phyloP scores from a whole-genome alignment of 2,797 vertebrate genomes.

The Dicrostonyx torquatus region DNA sequence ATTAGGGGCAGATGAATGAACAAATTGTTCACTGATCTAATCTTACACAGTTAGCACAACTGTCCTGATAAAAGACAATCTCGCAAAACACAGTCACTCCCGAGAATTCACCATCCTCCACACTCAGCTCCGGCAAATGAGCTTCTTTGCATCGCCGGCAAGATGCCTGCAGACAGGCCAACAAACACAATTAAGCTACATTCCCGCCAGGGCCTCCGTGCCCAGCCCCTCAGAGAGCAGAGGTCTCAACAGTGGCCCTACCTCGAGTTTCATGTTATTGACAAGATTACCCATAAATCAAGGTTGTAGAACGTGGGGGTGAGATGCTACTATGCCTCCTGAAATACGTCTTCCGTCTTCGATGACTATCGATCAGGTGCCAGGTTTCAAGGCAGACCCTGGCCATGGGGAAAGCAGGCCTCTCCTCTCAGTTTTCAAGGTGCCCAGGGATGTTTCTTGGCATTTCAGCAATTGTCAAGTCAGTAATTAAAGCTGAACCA shows the following conservation, averaged over 20 bases:
- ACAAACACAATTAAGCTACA: not conserved
- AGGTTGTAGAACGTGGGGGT: not conserved
- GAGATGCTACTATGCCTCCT: not conserved
- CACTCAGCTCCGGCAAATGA: not conserved
- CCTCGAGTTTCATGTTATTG: not conserved
- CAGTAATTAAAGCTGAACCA: not conserved
- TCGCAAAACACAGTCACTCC: not conserved
- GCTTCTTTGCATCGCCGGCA: slow-evolving; percentile 2
- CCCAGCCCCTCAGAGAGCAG: not conserved
- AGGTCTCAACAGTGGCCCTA: not conserved
- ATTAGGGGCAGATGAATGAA: slow-evolving; percentile 23
- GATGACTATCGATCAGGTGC: not conserved
- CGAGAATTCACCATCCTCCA: not conserved
- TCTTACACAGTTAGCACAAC: not conserved
- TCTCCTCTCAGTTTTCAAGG: not conserved
- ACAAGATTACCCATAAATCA: not conserved
- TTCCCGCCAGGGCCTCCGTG: not conserved
- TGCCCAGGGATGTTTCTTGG: not conserved
- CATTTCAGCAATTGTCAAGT: not conserved
- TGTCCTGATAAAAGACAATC: not conserved
- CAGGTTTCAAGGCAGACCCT: not conserved
- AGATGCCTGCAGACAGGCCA: slow-evolving; percentile 25
- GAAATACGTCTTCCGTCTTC: not conserved
- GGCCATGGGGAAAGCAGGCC: not conserved
- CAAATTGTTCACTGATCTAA: not conserved